Evolutionary conservation across 2,113 vertebrate genomes (phyloP).

Genomic region (Pantherophis guttatus): DNA sequence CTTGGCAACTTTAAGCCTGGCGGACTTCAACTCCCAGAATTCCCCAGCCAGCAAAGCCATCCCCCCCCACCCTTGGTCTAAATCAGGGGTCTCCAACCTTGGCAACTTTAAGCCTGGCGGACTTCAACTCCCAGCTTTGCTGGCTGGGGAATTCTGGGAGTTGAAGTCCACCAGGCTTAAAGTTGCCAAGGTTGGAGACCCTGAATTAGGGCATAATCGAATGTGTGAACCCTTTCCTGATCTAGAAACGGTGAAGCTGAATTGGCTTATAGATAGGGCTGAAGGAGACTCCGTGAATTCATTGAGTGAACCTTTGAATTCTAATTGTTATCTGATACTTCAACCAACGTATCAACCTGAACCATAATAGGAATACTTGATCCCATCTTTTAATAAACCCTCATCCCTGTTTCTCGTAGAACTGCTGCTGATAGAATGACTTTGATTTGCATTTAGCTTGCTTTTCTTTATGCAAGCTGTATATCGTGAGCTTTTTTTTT

Average conservation of each 20-base stretch:
- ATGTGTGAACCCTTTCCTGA: background rate
- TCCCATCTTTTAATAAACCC: background rate
- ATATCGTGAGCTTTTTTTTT: background rate
- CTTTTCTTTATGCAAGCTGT: background rate
- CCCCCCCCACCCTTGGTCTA: too few relatives aligned
- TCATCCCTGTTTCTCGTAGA: background rate
- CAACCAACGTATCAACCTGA: background rate
- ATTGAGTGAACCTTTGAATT: fast-evolving
- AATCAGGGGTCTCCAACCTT: too few relatives aligned
- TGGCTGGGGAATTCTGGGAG: too few relatives aligned
- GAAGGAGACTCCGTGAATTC: background rate
- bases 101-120: too few relatives aligned
- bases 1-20: too few relatives aligned
- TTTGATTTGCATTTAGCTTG: background rate
- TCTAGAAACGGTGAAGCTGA: background rate
- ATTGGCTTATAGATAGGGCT: fast-evolving
- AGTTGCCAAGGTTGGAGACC: too few relatives aligned
- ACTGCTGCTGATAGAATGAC: background rate
- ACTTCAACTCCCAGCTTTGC: too few relatives aligned
- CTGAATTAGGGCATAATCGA: background rate
- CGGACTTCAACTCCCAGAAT: too few relatives aligned
- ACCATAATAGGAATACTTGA: background rate
- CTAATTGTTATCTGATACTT: background rate
- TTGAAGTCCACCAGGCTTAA: too few relatives aligned
- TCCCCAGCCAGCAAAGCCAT: too few relatives aligned